phyloP scores from a whole-genome alignment of 2,888 invertebrate genomes.

The Lasioglossum pauxillum region DNA sequence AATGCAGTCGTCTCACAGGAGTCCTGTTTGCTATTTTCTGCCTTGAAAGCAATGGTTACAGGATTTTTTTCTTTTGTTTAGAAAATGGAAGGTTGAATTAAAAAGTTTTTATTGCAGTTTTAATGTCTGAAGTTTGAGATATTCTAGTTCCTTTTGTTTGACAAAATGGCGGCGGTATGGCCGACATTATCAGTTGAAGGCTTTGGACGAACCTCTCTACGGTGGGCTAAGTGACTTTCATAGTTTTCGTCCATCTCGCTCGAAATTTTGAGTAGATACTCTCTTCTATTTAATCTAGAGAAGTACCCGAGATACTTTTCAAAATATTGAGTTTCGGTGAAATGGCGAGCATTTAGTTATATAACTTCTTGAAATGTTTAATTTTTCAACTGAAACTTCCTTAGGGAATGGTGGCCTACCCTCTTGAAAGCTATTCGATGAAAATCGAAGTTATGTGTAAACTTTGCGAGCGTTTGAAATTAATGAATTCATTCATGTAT shows the following conservation, averaged over 20 bases:
- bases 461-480: neutral
- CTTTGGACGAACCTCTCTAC: neutral
- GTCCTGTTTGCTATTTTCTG: neutral
- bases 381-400: neutral
- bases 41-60: neutral
- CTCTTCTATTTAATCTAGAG: neutral
- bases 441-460: neutral
- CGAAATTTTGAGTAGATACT: neutral
- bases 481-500: neutral
- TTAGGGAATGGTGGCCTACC: rapidly evolving
- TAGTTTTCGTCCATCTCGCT: neutral
- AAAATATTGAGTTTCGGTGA: neutral
- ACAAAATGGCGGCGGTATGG: neutral
- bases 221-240: neutral
- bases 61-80: neutral
- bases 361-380: neutral
- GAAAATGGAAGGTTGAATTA: neutral
- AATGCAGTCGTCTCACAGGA: neutral
- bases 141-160: neutral
- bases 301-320: neutral
- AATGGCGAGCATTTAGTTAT: neutral
- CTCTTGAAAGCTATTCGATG: neutral
- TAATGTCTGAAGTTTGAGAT: neutral
- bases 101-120: neutral
- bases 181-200: neutral